A percentile compares a stretch with the other conserved stretches of the same genome.
phyloP scores from a whole-genome alignment of 1,140 invertebrate genomes.

The Drosophila mojavensis region DNA sequence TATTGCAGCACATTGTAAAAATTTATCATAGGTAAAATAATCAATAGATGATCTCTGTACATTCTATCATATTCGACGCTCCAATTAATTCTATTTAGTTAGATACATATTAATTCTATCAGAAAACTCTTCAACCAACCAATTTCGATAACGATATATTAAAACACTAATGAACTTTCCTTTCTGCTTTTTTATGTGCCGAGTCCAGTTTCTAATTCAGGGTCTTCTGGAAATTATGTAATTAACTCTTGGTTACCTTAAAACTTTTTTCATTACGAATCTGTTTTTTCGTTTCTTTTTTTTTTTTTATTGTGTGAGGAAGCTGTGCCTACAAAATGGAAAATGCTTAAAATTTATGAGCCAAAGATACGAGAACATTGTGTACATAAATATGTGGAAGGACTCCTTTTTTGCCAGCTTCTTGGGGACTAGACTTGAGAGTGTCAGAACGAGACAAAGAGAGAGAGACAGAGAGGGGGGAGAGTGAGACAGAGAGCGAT shows the following conservation, averaged over 20 bases:
- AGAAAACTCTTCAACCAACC: no score
- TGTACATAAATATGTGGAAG: slow-evolving; percentile 23
- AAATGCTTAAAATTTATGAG: slow-evolving; percentile 74
- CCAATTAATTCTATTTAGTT: no score
- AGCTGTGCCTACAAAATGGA: slow-evolving; percentile 13
- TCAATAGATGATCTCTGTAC: no score
- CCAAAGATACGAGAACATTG: slow-evolving; percentile 63
- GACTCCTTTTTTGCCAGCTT: slow-evolving; percentile 16
- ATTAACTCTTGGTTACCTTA: slow-evolving; percentile 57
- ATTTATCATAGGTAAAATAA: no score
- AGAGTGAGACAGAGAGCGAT: neutral
- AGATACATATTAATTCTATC: no score
- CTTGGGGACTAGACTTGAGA: slow-evolving; percentile 2
- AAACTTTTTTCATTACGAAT: slow-evolving; percentile 59
- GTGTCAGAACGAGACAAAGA: neutral
- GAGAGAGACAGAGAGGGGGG: neutral
- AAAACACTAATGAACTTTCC: neutral
- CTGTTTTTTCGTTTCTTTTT: slow-evolving; percentile 28
- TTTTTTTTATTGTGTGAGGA: neutral
- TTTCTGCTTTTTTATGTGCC: neutral
- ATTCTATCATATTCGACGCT: no score
- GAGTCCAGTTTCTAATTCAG: neutral
- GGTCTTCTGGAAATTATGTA: slow-evolving; percentile 41
- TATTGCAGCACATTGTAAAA: neutral
- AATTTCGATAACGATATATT: neutral